Evolutionary conservation across 2,113 vertebrate genomes (phyloP).

Genomic region (Climacteris rufus): DNA sequence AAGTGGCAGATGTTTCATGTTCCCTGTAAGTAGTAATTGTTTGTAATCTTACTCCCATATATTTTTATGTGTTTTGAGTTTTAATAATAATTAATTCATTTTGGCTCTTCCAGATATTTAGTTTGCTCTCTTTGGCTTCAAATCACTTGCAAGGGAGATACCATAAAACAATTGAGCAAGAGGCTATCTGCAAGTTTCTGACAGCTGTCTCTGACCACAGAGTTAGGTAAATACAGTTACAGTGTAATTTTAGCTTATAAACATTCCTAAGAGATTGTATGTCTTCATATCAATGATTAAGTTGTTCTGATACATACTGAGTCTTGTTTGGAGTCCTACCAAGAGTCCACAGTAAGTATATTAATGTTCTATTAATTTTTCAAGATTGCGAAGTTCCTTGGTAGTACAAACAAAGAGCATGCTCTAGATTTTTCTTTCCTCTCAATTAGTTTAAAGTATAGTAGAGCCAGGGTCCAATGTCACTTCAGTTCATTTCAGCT

Average conservation of each 20-base stretch:
- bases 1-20: not conserved
- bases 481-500: not conserved
- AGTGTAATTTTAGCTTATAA: constrained; percentile 14
- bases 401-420: not conserved
- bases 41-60: not conserved
- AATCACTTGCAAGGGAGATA: constrained; percentile 57
- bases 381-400: not conserved
- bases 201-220: constrained; percentile 57
- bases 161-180: constrained; percentile 61
- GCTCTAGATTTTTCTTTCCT: not conserved
- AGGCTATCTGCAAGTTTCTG: constrained; percentile 70
- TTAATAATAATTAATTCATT: not conserved
- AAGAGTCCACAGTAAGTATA: not conserved
- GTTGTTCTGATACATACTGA: not conserved
- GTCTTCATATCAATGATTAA: not conserved
- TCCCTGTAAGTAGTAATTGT: not conserved
- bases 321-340: not conserved
- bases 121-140: constrained; percentile 74
- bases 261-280: not conserved
- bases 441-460: not conserved
- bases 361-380: not conserved
- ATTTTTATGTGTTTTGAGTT: not conserved
- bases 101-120: constrained; percentile 70
- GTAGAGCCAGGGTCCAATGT: not conserved
- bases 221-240: constrained; percentile 72